These are phyloP conservation scores for Nyctibius grandis DNA, from an alignment of 2,797 vertebrate genomes.

Conservation along the genomic window DNA sequence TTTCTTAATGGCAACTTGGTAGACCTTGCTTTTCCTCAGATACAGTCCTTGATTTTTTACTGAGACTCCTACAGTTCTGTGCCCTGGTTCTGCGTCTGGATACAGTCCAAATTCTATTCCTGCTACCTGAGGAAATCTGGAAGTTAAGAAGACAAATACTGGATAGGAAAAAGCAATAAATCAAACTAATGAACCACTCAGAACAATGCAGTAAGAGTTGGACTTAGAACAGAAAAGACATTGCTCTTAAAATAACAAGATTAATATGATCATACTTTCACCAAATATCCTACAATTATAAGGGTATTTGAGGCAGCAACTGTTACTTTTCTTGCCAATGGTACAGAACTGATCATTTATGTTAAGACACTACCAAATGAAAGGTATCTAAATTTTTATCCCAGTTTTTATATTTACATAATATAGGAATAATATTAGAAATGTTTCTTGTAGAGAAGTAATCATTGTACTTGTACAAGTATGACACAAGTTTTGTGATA, in stretches of 20 bases:
- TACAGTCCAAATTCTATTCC: slow-evolving; percentile 63
- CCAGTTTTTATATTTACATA: not conserved
- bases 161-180: not conserved
- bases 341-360: not conserved
- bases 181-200: not conserved
- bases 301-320: not conserved
- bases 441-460: not conserved
- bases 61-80: slow-evolving; percentile 22
- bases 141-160: slow-evolving; percentile 27
- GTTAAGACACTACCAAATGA: not conserved
- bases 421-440: not conserved
- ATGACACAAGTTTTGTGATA: not conserved
- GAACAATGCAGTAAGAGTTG: not conserved
- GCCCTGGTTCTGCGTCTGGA: slow-evolving; percentile 28
- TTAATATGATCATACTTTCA: not conserved
- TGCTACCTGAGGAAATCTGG: slow-evolving; percentile 62
- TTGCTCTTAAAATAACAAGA: not conserved
- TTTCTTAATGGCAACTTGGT: slow-evolving; percentile 50
- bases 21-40: slow-evolving; percentile 20
- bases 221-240: not conserved
- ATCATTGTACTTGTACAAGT: not conserved
- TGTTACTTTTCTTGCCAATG: not conserved
- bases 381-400: not conserved
- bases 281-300: not conserved
- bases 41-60: slow-evolving; percentile 51